Base-by-base conservation (phyloP, 1,140 invertebrate genomes). In the Papilio polyxenes region DNA sequence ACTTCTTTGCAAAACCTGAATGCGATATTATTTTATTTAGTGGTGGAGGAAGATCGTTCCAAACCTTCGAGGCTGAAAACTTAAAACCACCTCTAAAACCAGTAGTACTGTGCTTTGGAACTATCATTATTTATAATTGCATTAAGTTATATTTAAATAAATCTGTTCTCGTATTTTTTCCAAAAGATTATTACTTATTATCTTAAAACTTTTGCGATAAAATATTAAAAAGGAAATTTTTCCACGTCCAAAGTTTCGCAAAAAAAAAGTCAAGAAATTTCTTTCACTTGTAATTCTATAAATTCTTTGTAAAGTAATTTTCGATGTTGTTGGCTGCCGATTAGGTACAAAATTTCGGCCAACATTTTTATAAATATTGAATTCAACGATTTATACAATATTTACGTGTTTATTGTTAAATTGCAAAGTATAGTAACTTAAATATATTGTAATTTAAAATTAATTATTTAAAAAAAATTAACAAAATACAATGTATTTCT, bases 281-380 rank as follows among this genome's bases (percentile, higher is more conserved):
- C 65, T 15, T 72, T 72, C 13, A 6, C 13, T 72, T 37, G 23
- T 72, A 72, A 72, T 37, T 72, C 65, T 72, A 13, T 2, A 13
- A 72, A 11, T 65, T 62, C 23, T 65, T 72, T 72, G 65, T 37
- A 37, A 65, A 72, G 65, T 72, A 72, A 72, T 72, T 72, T 72
- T 72, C 65, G 65, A 72, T 72, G 65, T 65, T 65, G 62, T 72
- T 72, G 31, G 13, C 65, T 72, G 31, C 31, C 31, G 65, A 72
- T 72, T 72, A 72, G 65, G 65, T 40, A 72, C 37, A 11, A 72
- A 69, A 72, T 72, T 72, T 72, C 31, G 4, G 65, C 0, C 65
- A 72, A 72, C 15, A 17, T 72, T 72, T 72, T 10, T 40, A 15
- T 69, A 11, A 11, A 65, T 65, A 31, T 31, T 3, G 20, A 31